phyloP scores from a whole-genome alignment of 1,140 invertebrate genomes.

The Bombus vancouverensis region DNA sequence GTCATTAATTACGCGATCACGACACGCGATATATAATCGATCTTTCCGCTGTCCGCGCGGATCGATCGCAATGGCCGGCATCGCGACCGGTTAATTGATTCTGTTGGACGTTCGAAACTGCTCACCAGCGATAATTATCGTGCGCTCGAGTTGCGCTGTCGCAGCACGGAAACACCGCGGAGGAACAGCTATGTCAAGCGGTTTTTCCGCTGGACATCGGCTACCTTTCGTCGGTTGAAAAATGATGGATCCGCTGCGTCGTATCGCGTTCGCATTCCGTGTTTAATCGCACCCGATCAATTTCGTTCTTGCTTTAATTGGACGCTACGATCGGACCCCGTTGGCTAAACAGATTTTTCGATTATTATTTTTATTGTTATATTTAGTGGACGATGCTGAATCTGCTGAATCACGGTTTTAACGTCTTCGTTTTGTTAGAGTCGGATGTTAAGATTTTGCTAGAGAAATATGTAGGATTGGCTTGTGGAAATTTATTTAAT shows the following conservation, averaged over 20 bases:
- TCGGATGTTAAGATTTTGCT: neutral
- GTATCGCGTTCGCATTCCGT: neutral
- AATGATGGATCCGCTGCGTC: slow-evolving; percentile 50
- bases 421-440: neutral
- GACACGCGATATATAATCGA: slow-evolving; percentile 65
- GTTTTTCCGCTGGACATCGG: slow-evolving; percentile 39
- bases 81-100: slow-evolving; percentile 63
- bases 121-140: slow-evolving; percentile 60
- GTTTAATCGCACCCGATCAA: slow-evolving; percentile 26
- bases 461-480: no score
- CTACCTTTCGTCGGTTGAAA: slow-evolving; percentile 19
- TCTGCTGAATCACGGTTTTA: neutral
- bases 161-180: slow-evolving; percentile 39
- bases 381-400: neutral
- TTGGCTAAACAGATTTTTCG: neutral
- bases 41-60: slow-evolving; percentile 49
- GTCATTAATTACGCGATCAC: slow-evolving; percentile 69
- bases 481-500: neutral
- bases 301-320: slow-evolving; percentile 11
- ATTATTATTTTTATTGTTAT: neutral
- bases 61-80: slow-evolving; percentile 39
- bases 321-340: neutral
- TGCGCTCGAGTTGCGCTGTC: slow-evolving; percentile 56
- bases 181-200: slow-evolving; percentile 46
- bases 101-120: slow-evolving; percentile 43